Evolutionary conservation across 2,797 vertebrate species (phyloP), one percentile per base, ranked within the genome.

Genomic region (Glyptemys insculpta): DNA sequence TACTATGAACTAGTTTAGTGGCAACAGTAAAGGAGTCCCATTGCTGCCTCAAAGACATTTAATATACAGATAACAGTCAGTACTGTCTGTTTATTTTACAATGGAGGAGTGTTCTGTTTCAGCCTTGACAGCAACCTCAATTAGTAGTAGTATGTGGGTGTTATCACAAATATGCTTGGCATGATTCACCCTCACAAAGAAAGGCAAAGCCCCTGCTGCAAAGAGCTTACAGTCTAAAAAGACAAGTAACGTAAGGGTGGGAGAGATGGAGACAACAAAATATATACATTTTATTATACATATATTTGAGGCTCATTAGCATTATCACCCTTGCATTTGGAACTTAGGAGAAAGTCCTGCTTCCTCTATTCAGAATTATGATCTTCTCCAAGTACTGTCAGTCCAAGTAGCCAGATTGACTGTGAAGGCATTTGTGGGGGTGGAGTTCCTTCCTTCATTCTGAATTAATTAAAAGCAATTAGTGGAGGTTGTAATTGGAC

Each of bases 361-460:
- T 29, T 57, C 8, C 96, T 86, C 91, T 93, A 92, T 90, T 94
- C 27, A 90, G 95, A 96, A 96, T 83, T 29, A 86, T 50, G 81
- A 62, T 80, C 81, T 92, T 88, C 84, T 97, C 94, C 79, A 94
- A 88, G 89, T 94, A 78, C 86, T 86, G 95, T 87, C 96, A 95
- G 87, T 91, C 94, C 90, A 96, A 96, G 94, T 89, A 95, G 94
- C 57, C 95, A 96, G 94, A 88, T 95, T 96, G 96, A 95, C 95
- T 96, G 86, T 95, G 57, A 92, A 96, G 96, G 95, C 96, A 97
- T 94, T 93, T 94, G 97, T 96, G 96, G 96, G 96, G 96, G 96
- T 56, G 95, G 89, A 96, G 18, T 91, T 96, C 79, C 92, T 97
- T 97, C 95, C 96, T 96, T 84, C 95, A 97, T 94, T 54, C 89